Conservation (phyloP, 2,797 vertebrate species). For the Acanthiza pusilla region DNA sequence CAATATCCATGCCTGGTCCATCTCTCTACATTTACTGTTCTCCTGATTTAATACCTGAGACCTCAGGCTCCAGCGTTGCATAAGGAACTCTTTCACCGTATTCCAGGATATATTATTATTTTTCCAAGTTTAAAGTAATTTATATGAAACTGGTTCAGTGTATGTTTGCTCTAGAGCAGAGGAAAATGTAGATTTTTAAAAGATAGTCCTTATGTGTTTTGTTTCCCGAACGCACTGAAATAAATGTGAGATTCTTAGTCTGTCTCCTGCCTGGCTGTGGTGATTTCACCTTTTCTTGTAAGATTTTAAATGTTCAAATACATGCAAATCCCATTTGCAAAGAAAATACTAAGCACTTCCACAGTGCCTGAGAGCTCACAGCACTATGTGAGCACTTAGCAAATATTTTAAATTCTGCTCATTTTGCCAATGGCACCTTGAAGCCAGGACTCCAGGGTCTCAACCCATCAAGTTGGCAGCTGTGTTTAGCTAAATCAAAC, state of each 20-base stretch:
- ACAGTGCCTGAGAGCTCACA: not conserved
- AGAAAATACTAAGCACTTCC: not conserved
- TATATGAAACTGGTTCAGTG: not conserved
- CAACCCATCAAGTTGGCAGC: not conserved
- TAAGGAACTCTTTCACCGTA: not conserved
- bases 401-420: not conserved
- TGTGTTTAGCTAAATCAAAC: not conserved
- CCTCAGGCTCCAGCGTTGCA: not conserved
- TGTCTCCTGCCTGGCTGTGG: not conserved
- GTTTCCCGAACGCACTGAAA: not conserved
- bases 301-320: not conserved
- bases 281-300: not conserved
- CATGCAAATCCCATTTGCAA: not conserved
- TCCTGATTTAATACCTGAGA: not conserved
- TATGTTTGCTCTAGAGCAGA: not conserved
- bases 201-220: not conserved
- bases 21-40: not conserved
- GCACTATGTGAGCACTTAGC: not conserved
- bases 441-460: not conserved
- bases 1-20: rapidly evolving
- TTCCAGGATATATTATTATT: not conserved
- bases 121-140: not conserved
- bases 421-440: not conserved
- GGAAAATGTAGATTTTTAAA: not conserved
- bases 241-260: not conserved